These are phyloP conservation scores for Melanophora roralis DNA, from an alignment of 2,888 invertebrate species.

Conservation along the genomic window DNA sequence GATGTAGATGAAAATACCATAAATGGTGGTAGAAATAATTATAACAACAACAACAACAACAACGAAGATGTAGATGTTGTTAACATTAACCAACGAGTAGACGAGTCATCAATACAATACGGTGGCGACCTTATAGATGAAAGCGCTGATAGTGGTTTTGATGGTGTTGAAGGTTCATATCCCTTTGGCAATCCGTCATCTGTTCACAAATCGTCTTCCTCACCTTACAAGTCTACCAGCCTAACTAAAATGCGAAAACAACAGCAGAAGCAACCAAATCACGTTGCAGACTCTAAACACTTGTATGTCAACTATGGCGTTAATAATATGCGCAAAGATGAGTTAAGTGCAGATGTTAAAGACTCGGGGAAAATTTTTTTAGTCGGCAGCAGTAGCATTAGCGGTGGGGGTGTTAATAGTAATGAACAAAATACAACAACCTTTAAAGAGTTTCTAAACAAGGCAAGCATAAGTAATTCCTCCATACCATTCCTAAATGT, in stretches of 20 bases:
- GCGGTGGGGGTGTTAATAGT: constrained; percentile 48
- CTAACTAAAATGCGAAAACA: constrained; percentile 53
- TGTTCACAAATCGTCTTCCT: constrained; percentile 14
- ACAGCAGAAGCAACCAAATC: constrained; percentile 54
- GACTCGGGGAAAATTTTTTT: constrained; percentile 62
- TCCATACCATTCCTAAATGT: constrained; percentile 42
- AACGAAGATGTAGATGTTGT: background rate
- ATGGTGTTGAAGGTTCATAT: constrained; percentile 74
- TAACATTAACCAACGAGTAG: constrained; percentile 65
- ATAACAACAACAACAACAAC: constrained; percentile 24
- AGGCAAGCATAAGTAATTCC: constrained; percentile 46
- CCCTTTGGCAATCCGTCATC: constrained; percentile 73
- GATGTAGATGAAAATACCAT: constrained; percentile 42
- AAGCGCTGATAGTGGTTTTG: constrained; percentile 71
- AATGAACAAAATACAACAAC: constrained; percentile 64
- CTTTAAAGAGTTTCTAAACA: constrained; percentile 55
- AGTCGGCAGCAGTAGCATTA: constrained; percentile 44
- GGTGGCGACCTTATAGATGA: constrained; percentile 76
- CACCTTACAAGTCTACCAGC: constrained; percentile 50
- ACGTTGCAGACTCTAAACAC: constrained; percentile 66
- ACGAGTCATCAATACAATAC: constrained; percentile 75
- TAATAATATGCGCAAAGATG: constrained; percentile 74
- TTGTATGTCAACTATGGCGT: constrained; percentile 68
- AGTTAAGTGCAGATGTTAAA: constrained; percentile 70
- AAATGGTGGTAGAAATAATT: constrained; percentile 28